Conservation (phyloP, 2,113 vertebrate species). For the Trematomus loennbergii region DNA sequence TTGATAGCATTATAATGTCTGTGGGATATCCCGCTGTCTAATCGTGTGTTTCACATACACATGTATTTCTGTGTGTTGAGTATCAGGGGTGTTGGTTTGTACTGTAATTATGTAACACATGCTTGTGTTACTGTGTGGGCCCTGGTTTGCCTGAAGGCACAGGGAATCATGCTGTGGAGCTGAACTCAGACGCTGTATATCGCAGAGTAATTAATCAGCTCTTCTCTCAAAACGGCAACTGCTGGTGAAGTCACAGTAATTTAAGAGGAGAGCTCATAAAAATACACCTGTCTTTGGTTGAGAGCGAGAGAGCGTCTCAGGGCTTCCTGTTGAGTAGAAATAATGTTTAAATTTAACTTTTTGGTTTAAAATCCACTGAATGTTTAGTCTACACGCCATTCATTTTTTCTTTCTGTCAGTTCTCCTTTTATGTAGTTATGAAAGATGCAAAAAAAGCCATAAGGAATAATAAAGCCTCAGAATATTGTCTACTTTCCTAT, state of each 20-base stretch:
- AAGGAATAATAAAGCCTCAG: constrained; percentile 3
- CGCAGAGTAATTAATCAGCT: constrained; percentile 85
- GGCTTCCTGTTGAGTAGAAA: not conserved
- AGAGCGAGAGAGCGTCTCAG: constrained; percentile 72
- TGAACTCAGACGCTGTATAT: constrained; percentile 82
- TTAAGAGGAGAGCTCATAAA: constrained; percentile 89
- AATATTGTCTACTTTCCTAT: not conserved
- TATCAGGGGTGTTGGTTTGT: not conserved
- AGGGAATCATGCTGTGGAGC: constrained; percentile 75
- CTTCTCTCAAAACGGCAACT: constrained; percentile 82
- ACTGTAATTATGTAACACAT: constrained; percentile 89
- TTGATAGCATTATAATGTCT: not conserved
- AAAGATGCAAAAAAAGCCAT: not conserved
- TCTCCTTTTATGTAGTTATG: not conserved
- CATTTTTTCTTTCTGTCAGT: not conserved
- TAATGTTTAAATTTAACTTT: not conserved
- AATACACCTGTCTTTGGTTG: constrained; percentile 88
- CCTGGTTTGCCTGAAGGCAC: constrained; percentile 82
- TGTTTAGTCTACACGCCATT: not conserved
- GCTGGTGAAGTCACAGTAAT: constrained; percentile 87
- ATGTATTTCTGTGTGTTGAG: not conserved
- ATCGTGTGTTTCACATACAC: not conserved
- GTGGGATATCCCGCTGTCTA: not conserved
- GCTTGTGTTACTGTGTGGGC: constrained; percentile 69
- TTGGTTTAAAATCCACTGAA: not conserved